phyloP scores from a whole-genome alignment of 2,797 vertebrate genomes.

The Falco novaeseelandiae region DNA sequence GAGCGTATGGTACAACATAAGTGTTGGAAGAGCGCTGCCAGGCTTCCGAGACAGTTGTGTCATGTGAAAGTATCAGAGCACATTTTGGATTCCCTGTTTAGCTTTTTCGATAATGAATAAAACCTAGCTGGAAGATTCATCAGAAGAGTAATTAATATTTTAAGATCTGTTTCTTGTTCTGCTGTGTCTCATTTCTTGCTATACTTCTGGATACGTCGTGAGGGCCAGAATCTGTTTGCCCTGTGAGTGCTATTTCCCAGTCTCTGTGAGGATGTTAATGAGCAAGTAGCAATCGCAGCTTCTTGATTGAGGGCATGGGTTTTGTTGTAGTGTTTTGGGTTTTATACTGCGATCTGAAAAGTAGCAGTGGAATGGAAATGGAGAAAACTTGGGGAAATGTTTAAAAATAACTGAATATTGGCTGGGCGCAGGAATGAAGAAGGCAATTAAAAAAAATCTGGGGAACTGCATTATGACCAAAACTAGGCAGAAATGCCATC shows the following conservation, averaged over 20 bases:
- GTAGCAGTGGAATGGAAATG: background rate
- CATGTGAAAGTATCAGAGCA: background rate
- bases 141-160: background rate
- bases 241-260: rapidly evolving
- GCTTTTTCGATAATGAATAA: background rate
- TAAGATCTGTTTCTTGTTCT: background rate
- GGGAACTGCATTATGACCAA: background rate
- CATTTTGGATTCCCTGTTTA: background rate
- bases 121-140: background rate
- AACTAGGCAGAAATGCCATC: background rate
- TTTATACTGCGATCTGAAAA: background rate
- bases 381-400: background rate
- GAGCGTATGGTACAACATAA: background rate
- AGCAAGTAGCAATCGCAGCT: background rate
- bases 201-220: background rate
- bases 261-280: background rate
- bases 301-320: background rate
- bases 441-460: background rate
- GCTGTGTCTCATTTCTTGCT: background rate
- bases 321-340: background rate
- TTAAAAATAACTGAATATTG: background rate
- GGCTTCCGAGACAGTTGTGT: background rate
- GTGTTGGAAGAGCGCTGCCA: background rate
- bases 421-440: background rate
- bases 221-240: background rate